A percentile compares a stretch with the other conserved stretches of the same genome.
Evolutionary conservation across 2,113 vertebrate species (phyloP).

Genomic region (Cochlearius cochlearius): DNA sequence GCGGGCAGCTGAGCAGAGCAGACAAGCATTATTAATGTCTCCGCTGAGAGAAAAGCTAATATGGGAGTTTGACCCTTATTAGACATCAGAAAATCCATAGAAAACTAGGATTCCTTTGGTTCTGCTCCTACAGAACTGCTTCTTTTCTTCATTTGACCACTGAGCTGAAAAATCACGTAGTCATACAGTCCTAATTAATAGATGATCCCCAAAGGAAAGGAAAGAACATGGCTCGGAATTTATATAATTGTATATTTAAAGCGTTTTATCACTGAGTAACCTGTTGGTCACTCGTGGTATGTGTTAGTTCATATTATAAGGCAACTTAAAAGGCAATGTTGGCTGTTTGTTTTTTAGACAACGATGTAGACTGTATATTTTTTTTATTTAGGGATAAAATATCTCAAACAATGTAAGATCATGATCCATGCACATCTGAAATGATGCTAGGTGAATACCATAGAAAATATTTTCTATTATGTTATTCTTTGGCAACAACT

Average conservation of each 20-base stretch:
- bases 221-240: not conserved
- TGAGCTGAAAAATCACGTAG: constrained; percentile 57
- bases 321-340: not conserved
- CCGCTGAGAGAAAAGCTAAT: constrained; percentile 19
- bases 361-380: not conserved
- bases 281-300: not conserved
- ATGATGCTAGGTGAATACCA: not conserved
- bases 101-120: constrained; percentile 34
- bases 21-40: constrained; percentile 53
- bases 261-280: not conserved
- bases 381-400: not conserved
- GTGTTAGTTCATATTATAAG: not conserved
- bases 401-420: not conserved
- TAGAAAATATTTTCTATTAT: not conserved
- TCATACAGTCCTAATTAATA: constrained; percentile 43
- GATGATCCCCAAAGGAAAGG: constrained; percentile 13
- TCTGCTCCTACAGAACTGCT: constrained; percentile 1
- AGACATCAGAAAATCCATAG: constrained; percentile 13
- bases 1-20: constrained; percentile 26
- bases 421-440: not conserved
- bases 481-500: not conserved
- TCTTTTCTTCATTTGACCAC: constrained; percentile 44
- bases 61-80: constrained; percentile 48
- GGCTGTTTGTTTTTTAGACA: not conserved
- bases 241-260: constrained; percentile 22